These are phyloP conservation scores for Anguilla obscura DNA, from an alignment of 2,797 vertebrate genomes.

Conservation along the genomic window DNA sequence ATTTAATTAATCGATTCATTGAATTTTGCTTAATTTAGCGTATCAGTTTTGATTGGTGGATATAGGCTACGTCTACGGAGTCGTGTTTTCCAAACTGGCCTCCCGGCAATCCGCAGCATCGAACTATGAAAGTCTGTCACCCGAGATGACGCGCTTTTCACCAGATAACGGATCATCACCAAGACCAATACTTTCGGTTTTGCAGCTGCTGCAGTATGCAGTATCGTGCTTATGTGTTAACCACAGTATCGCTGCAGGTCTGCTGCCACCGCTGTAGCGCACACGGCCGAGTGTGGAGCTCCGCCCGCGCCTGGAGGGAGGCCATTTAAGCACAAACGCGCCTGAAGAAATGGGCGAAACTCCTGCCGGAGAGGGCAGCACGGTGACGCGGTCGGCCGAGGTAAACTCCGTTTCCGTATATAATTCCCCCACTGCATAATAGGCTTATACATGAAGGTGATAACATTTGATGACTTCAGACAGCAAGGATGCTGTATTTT, in stretches of 20 bases:
- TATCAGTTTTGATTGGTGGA: neutral
- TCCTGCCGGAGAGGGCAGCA: constrained; percentile 52
- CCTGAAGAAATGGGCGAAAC: constrained; percentile 67
- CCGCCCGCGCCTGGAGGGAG: neutral
- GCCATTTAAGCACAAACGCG: neutral
- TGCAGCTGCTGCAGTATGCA: constrained; percentile 14
- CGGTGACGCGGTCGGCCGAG: constrained; percentile 75
- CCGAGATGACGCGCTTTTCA: neutral
- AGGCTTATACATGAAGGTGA: too few relatives aligned
- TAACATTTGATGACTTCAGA: neutral
- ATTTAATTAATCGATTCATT: too few relatives aligned
- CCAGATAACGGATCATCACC: constrained; percentile 21
- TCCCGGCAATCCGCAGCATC: neutral
- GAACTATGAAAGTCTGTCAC: neutral
- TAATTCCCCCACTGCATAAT: neutral
- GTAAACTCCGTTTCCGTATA: constrained; percentile 48
- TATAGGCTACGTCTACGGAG: neutral
- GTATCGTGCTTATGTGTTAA: constrained; percentile 4
- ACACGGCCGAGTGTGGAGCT: neutral
- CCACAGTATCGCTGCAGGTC: constrained; percentile 23
- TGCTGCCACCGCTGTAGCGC: neutral
- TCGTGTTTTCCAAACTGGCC: neutral
- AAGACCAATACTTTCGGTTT: constrained; percentile 28
- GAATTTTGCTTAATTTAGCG: neutral
- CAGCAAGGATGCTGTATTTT: neutral